Base-by-base conservation (phyloP, 2,113 vertebrate genomes). In the Xenus cinereus region DNA sequence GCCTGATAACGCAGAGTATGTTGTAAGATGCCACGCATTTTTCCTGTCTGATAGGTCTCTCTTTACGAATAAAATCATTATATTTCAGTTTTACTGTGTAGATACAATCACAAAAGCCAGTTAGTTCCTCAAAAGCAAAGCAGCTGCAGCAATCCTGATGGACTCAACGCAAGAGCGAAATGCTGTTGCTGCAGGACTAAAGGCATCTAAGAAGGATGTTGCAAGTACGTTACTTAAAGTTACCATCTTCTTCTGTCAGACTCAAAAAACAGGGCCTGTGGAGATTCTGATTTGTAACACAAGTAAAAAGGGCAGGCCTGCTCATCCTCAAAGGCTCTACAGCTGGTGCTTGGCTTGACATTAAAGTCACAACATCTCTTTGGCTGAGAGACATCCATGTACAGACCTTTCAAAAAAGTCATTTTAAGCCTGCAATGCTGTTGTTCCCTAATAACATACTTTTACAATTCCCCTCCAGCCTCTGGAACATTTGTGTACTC, bases 401-500 rank as follows among this genome's bases (percentile, higher is more conserved):
- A 68, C 50, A 48, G 33, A 59, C 15, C 74, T 63, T 63, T 41
- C 71, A 41, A 14, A 64, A 86, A 39, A 50, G 9, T 5, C 16
- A 23, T 45, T 95, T 30, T 35, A 71, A 82, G 59, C 72, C 88
- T 93, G 83, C 76, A 87, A n/a, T 53, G 78, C 56, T 80, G 69
- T 66, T 93, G 53, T 53, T 48, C 59, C 63, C 50, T 87, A 89
- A 69, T 72, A 93, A 64, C 4, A 78, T 10, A 33, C 59, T 91
- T 93, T 4, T 28, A 45, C 60, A 30, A 67, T 56, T 91, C 67
- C 66, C 75, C 63, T 80, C 41, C 90, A 97, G 75, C 17, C 68
- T 84, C 26, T 95, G 62, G 80, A 91, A 89, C 77, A 64, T 84
- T 86, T 90, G 67, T 57, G 57, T 91, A 56, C 37, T 63, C 51